Percentiles rank a stretch among this genome's conserved stretches.
phyloP scores from a whole-genome alignment of 2,888 invertebrate genomes.

The Eubasilissa splendida region DNA sequence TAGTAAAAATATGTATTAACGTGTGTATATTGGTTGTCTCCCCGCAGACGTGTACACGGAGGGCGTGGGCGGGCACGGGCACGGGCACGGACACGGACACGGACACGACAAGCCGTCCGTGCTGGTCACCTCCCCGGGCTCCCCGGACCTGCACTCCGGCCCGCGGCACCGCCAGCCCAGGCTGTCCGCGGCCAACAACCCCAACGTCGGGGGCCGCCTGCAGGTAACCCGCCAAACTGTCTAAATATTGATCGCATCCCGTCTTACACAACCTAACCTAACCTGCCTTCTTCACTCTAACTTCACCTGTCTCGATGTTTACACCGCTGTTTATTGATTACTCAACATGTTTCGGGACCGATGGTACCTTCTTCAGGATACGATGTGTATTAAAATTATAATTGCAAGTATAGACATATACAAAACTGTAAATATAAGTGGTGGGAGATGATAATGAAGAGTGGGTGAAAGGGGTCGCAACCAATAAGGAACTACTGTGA shows the following conservation, averaged over 20 bases:
- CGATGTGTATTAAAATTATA: too few species aligned
- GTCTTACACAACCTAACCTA: neutral
- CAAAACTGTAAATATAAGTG: too few species aligned
- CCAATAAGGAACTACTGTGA: too few species aligned
- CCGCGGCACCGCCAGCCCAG: conserved; percentile 68
- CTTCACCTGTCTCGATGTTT: too few species aligned
- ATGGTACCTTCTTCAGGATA: too few species aligned
- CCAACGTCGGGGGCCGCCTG: conserved; percentile 86
- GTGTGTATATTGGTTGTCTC: neutral
- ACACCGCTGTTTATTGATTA: neutral
- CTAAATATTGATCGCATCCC: neutral
- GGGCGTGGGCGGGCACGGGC: neutral
- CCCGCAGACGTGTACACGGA: conserved; percentile 49
- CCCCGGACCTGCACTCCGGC: conserved; percentile 84
- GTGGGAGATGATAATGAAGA: too few species aligned
- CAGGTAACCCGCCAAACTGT: conserved; percentile 71
- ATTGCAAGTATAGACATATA: too few species aligned
- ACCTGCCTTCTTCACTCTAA: neutral
- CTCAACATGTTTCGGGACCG: too few species aligned
- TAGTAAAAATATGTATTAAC: too few species aligned
- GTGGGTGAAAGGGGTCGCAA: too few species aligned
- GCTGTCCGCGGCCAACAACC: conserved; percentile 65
- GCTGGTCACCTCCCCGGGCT: conserved; percentile 94
- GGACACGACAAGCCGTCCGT: conserved; percentile 91
- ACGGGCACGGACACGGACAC: conserved; percentile 75